Percentiles rank a stretch among this genome's conserved stretches.
Evolutionary conservation across 2,797 vertebrate genomes (phyloP).

Genomic region (Myotis findleyi): DNA sequence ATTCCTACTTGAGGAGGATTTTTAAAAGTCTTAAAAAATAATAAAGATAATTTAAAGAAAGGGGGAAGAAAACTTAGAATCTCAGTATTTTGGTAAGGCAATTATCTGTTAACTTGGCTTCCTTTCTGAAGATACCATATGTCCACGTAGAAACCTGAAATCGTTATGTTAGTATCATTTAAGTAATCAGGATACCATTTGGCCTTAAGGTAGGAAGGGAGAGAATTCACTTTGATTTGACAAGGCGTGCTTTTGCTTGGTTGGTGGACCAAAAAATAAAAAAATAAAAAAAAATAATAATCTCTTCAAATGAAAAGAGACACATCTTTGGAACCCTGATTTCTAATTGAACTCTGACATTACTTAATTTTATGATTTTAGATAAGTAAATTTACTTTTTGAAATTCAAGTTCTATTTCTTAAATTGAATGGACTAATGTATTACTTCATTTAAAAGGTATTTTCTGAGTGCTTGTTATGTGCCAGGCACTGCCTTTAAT

Average conservation of each 20-base stretch:
- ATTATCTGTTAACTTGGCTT: neutral
- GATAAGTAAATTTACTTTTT: constrained; percentile 5
- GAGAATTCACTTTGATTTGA: constrained; percentile 4
- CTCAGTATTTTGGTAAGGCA: neutral
- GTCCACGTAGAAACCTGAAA: neutral
- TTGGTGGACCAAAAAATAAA: neutral
- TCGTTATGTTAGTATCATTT: neutral
- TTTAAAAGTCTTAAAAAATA: neutral
- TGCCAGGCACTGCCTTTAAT: neutral
- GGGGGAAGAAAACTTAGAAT: neutral
- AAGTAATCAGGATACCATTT: neutral
- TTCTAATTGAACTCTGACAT: neutral
- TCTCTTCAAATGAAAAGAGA: neutral
- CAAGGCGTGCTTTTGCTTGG: neutral
- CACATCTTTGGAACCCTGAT: neutral
- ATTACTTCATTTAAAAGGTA: neutral
- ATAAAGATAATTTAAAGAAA: neutral
- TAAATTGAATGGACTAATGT: neutral
- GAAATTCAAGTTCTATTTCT: constrained; percentile 1
- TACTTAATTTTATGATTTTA: constrained; percentile 6
- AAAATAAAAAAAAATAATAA: neutral
- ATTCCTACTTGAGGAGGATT: neutral
- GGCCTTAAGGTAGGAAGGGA: neutral
- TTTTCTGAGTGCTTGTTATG: neutral
- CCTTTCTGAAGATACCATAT: neutral